Base-by-base conservation (phyloP, 2,797 vertebrate species). In the Eutrigla gurnardus region DNA sequence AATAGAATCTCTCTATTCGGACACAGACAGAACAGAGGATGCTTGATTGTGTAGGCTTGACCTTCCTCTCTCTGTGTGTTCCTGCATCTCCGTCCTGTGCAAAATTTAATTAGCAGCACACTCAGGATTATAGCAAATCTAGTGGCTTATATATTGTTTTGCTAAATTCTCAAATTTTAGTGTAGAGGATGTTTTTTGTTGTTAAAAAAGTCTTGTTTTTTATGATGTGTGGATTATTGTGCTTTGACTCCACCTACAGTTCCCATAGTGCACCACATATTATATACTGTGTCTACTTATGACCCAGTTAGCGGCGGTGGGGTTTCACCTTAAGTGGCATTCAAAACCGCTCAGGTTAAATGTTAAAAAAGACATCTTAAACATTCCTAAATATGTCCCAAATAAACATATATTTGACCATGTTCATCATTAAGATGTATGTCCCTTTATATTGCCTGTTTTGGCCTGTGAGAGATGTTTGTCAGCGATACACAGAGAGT, bases 231-330 rank as follows among this genome's bases (percentile, higher is more conserved):
- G 55, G 73, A 89, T 88, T 91, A 65, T 76, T 86, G 86, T 86
- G 86, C 84, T 92, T 89, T 86, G 86, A 92, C 91, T 92, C 92
- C 92, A 93, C 82, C 92, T 91, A 87, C 88, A 92, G 92, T 88
- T 88, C 60, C 85, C 66, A 77, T 76, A 82, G 77, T 85, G 86
- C 82, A 91, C 80, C 89, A 85, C 86, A 89, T 80, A 84, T 58
- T 65, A 49, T 65, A 57, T 40, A 58, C 45, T 64, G 52, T 42
- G 46, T 69, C 47, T 62, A 9, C 45, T 25, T 50, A 25, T 73
- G 49, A 78, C 33, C 65, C 18, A 64, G 4, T 14, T 17, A 46
- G 52, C 71, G 14, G 61, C 25, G 11, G 5, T 11, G n/a, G 10
- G 49, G 17, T 57, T 42, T 64, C 35, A 15, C 14, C 40, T 53